Evolutionary conservation across 2,113 vertebrate species (phyloP), one percentile per base, ranked within the genome.

Genomic region (Gambusia holbrooki): DNA sequence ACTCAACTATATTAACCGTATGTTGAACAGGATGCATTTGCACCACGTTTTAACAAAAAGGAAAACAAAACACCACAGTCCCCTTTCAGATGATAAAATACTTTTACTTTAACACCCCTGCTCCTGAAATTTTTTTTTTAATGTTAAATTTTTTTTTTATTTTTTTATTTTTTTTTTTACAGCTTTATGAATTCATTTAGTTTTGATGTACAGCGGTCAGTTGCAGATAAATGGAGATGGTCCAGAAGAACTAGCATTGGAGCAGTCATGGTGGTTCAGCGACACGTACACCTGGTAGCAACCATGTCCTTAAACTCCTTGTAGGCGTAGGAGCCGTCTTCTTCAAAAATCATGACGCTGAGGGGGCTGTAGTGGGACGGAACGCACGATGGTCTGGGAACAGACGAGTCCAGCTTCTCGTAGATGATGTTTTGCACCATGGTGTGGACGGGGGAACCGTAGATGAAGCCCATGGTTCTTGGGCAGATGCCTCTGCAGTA

Each of bases 241-340:
- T 58, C 1, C 22, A n/a, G 22, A n/a, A n/a, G 51, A n/a, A n/a
- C 51, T 10, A n/a, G 25, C 10, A 64, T 74, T 29, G 45, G 17
- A 48, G 19, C 29, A 64, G 69, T 62, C 30, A 64, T 22, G 42
- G 58, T 32, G 62, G 35, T 33, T 77, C 94, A 99, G 27, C 96
- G 97, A 82, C 98, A 99, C 6, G 98, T 98, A 83, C 98, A 99
- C 69, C 86, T 93, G 0, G 96, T 98, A 1, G 97, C 98, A 1
- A 98, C 95, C 98, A 99, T 99, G 28, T 99, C 95, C 71, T 97
- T 95, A 4, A 97, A 98, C 80, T 98, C 97, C 77, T 97, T 98
- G 84, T 97, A 98, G 69, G 93, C 94, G 0, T 97, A 96, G 37
- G 97, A 98, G 73, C 96, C 95, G 0, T 97, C 97, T 0, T 96